A percentile compares a stretch with the other conserved stretches of the same genome.
Evolutionary conservation across 2,888 invertebrate species (phyloP).

Genomic region (Tiphia femorata): DNA sequence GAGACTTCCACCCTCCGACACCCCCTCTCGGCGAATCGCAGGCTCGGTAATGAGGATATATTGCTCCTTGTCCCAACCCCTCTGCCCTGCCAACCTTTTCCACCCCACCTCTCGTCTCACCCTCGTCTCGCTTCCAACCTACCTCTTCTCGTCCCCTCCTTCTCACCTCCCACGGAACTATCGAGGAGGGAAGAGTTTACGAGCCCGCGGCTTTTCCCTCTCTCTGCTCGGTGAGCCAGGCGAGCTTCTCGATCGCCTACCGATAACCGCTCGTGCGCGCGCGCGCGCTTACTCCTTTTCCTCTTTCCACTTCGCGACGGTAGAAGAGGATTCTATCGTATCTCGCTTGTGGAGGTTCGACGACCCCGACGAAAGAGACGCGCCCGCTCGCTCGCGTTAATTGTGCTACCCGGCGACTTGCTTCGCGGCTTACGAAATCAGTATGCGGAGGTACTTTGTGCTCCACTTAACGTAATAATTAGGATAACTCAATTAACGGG

Average conservation of each 20-base stretch:
- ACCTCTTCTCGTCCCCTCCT: background rate
- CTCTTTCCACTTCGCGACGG: no score
- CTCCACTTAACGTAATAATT: background rate
- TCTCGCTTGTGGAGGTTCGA: no score
- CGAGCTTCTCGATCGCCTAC: no score
- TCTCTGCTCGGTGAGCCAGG: no score
- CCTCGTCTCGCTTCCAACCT: background rate
- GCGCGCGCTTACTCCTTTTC: no score
- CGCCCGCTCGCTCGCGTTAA: conserved; percentile 1
- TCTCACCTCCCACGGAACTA: background rate
- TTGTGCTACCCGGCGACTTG: no score
- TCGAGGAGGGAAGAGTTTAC: conserved; percentile 20
- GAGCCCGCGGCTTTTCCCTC: conserved; percentile 12
- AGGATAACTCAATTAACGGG: background rate
- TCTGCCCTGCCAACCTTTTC: background rate
- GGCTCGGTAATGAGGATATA: conserved; percentile 33
- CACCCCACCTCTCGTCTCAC: background rate
- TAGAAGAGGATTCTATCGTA: background rate
- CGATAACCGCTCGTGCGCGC: no score
- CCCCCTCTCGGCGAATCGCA: conserved; percentile 11
- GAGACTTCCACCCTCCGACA: no score
- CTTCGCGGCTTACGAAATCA: background rate
- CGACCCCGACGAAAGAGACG: no score
- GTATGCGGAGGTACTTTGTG: background rate
- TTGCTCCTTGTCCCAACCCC: conserved; percentile 4